Evolutionary conservation across 2,888 invertebrate species (phyloP).

Genomic region (Andrena praecox): DNA sequence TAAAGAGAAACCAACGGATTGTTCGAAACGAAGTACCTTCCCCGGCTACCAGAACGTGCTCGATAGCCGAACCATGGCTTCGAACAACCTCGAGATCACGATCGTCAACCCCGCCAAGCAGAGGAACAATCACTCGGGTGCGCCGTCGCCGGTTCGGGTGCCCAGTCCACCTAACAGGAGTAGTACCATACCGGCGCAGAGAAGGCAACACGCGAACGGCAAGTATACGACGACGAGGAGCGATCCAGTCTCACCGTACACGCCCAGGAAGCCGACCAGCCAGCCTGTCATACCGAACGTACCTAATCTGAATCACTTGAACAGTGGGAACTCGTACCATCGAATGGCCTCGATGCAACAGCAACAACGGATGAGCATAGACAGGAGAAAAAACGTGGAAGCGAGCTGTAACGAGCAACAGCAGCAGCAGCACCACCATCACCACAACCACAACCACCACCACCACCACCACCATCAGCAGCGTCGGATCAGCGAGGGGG

Average conservation of each 20-base stretch:
- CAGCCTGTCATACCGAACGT: constrained; percentile 83
- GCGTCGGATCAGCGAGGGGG: constrained; percentile 79
- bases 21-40: constrained; percentile 70
- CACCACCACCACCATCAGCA: constrained; percentile 47
- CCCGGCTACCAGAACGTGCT: constrained; percentile 81
- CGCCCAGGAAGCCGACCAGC: constrained; percentile 76
- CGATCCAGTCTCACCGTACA: constrained; percentile 83
- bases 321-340: constrained; percentile 65
- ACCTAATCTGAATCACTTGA: constrained; percentile 82
- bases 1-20: constrained; percentile 72
- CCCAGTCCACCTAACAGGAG: constrained; percentile 69
- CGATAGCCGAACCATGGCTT: constrained; percentile 86
- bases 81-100: constrained; percentile 90
- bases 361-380: constrained; percentile 72
- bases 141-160: constrained; percentile 58
- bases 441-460: constrained; percentile 8
- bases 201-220: constrained; percentile 85
- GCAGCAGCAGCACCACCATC: constrained; percentile 48
- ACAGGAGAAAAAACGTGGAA: constrained; percentile 78
- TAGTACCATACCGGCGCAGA: constrained; percentile 55
- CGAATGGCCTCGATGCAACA: constrained; percentile 71
- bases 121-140: constrained; percentile 55
- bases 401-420: constrained; percentile 58
- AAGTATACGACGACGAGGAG: constrained; percentile 86
- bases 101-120: constrained; percentile 86